Evolutionary conservation across 2,113 vertebrate species (phyloP).

Genomic region (Gyps fulvus): DNA sequence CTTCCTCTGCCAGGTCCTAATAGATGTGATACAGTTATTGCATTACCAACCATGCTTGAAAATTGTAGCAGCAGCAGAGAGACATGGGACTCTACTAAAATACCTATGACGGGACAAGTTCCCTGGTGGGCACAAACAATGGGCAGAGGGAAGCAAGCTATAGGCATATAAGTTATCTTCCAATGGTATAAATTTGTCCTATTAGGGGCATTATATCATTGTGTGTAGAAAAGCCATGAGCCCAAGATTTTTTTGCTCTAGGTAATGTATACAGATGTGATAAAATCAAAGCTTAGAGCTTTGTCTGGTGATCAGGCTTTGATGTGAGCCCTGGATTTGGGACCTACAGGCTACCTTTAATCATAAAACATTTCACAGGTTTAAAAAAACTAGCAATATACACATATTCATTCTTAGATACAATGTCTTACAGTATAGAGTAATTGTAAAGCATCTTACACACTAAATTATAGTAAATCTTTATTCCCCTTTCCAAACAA

Average conservation of each 20-base stretch:
- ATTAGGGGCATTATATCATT: not conserved
- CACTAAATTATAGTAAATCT: not conserved
- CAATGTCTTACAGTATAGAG: not conserved
- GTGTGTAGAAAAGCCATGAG: not conserved
- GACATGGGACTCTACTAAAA: not conserved
- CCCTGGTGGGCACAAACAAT: not conserved
- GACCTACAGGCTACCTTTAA: not conserved
- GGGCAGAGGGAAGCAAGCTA: not conserved
- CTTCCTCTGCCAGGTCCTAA: not conserved
- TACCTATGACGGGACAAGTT: not conserved
- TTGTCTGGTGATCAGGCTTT: not conserved
- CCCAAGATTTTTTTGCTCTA: not conserved
- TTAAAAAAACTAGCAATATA: not conserved
- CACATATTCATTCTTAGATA: not conserved
- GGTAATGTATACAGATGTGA: not conserved
- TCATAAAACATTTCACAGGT: not conserved
- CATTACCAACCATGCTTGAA: not conserved
- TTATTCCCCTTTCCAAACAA: not conserved
- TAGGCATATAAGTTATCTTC: not conserved
- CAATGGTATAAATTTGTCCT: not conserved
- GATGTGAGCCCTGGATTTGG: not conserved
- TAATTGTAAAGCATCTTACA: not conserved
- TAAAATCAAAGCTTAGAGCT: not conserved
- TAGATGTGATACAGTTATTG: not conserved
- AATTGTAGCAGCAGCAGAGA: not conserved